Conservation (phyloP, 2,888 invertebrate species). For the Brassicogethes aeneus region DNA sequence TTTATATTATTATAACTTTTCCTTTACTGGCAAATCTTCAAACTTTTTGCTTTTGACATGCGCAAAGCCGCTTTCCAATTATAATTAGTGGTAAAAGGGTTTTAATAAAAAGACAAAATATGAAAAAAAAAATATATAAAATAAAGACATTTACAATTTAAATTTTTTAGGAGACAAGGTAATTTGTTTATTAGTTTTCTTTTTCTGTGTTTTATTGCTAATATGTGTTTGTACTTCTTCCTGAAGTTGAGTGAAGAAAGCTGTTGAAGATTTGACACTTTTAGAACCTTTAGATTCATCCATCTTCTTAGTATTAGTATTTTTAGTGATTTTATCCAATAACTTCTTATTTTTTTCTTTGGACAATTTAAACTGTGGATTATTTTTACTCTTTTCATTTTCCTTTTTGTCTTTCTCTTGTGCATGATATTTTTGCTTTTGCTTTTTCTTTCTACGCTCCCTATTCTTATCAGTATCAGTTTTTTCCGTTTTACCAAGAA, state of each 20-base stretch:
- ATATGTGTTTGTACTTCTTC: constrained; percentile 56
- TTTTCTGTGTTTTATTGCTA: constrained; percentile 39
- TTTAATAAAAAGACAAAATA: too few species aligned
- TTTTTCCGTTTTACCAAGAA: constrained; percentile 62
- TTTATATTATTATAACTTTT: too few species aligned
- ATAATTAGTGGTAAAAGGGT: too few species aligned
- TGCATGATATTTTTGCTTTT: constrained; percentile 54
- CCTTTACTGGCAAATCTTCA: too few species aligned
- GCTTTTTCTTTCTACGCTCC: constrained; percentile 79
- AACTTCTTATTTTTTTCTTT: constrained; percentile 52
- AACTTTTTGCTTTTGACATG: too few species aligned
- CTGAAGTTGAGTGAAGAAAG: constrained; percentile 81
- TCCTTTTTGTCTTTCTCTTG: constrained; percentile 44
- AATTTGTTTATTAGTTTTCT: constrained; percentile 33
- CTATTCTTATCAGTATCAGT: constrained; percentile 82
- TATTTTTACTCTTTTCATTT: constrained; percentile 43
- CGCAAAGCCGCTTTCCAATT: too few species aligned
- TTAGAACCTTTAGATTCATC: constrained; percentile 42
- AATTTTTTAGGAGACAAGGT: constrained; percentile 48
- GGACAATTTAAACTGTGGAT: constrained; percentile 52
- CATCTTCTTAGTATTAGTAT: constrained; percentile 34
- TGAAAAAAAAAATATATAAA: too few species aligned
- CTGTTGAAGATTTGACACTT: constrained; percentile 62
- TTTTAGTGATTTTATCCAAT: constrained; percentile 5
- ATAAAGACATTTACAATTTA: constrained; percentile 46